Conservation (phyloP, 2,113 vertebrate genomes). For the Cariama cristata region DNA sequence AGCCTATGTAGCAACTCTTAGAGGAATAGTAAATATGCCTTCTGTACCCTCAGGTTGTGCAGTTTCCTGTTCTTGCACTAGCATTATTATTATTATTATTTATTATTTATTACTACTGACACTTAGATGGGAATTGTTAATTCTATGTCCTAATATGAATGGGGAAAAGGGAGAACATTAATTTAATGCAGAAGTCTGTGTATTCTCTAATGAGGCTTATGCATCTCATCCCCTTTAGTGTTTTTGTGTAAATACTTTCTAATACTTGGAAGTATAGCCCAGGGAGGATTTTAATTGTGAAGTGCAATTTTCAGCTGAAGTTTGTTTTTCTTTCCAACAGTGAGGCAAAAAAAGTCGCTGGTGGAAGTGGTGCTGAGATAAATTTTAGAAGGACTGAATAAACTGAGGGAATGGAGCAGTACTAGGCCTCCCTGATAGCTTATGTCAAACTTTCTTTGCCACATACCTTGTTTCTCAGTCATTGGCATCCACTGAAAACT, state of each 20-base stretch:
- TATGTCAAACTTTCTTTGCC: background rate
- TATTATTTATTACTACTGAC: background rate
- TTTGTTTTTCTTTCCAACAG: background rate
- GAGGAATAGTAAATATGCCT: background rate
- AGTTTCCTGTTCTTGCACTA: background rate
- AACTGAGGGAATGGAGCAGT: background rate
- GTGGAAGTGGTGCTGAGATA: background rate
- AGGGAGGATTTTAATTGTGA: background rate
- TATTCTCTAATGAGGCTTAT: slow-evolving; percentile 20
- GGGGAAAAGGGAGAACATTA: slow-evolving; percentile 8
- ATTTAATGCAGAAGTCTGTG: slow-evolving; percentile 10
- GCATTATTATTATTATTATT: background rate
- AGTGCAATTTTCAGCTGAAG: background rate
- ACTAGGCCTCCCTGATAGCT: background rate
- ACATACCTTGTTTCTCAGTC: background rate
- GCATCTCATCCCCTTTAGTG: background rate
- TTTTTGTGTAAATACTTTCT: background rate
- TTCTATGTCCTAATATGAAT: background rate
- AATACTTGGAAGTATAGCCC: slow-evolving; percentile 12
- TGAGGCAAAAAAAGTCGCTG: background rate
- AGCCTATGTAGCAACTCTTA: background rate
- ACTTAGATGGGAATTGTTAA: background rate
- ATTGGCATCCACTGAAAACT: background rate
- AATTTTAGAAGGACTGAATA: background rate
- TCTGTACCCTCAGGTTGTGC: background rate